Evolutionary conservation across 2,888 invertebrate genomes (phyloP), one percentile per base, ranked within the genome.

Genomic region (Thymelicus lineola): DNA sequence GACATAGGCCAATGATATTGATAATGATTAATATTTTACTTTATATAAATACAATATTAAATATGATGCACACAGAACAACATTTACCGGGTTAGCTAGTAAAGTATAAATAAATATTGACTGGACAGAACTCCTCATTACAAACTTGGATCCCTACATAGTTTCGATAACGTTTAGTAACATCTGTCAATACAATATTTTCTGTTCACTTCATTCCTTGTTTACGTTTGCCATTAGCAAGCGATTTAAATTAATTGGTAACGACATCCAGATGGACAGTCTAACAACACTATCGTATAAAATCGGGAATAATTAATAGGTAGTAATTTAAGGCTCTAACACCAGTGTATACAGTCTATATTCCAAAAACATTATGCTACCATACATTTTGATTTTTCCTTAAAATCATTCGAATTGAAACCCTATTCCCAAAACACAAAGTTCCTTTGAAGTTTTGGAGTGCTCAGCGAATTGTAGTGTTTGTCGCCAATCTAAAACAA

Each of bases 391-490:
- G 20, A 14, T 20, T 9, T 20, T 10, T 58, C 1, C 58, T 7
- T 58, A 36, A 58, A 58, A 36, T 35, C 6, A 28, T 14, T 35
- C 9, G 36, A 66, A 50, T 53, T 53, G 60, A 28, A 50, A 12
- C 59, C 64, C 15, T 59, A 15, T 28, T 1, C 7, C 15, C 10
- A 50, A 15, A 46, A 0, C 0, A 15, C n/a, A 69, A 38, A 50
- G 69, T 64, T 50, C 28, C 73, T 75, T 78, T 82, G 81, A 80
- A 77, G 42, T 10, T 76, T 76, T 38, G 5, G 5, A 57, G 10
- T 42, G 14, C 38, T 58, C 42, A 36, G 14, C 36, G 28, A 15
- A 63, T 36, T 35, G 55, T 60, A 50, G 50, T 66, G 48, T 38
- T 59, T n/a, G 66, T 60, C 38, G 10, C 15, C 15, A 38, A 58